Conservation (phyloP, 2,113 vertebrate species). For the Myrmophylax atrothorax region DNA sequence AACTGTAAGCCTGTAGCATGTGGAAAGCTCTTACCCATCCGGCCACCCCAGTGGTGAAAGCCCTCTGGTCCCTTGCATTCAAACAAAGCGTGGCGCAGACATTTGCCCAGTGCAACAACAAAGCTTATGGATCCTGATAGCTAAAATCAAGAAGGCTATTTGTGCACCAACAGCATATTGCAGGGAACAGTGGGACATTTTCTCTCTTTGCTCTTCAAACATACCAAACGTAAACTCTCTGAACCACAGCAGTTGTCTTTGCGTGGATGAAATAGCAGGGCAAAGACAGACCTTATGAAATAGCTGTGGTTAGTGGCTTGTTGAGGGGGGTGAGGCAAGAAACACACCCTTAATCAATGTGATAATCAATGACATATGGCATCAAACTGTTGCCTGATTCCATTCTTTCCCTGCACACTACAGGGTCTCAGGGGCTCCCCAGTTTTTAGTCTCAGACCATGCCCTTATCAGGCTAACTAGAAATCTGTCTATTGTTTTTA, state of each 20-base stretch:
- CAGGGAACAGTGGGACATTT: constrained; percentile 44
- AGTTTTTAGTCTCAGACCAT: neutral
- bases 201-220: constrained; percentile 45
- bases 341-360: constrained; percentile 86
- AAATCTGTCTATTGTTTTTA: constrained; percentile 43
- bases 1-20: neutral
- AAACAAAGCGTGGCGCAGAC: neutral
- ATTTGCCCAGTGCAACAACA: fast-evolving
- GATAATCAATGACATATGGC: constrained; percentile 82
- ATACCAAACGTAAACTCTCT: constrained; percentile 74
- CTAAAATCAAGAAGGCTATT: constrained; percentile 50
- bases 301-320: constrained; percentile 83
- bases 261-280: constrained; percentile 70
- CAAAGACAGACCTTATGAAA: constrained; percentile 75
- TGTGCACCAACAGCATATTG: neutral
- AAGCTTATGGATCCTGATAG: neutral
- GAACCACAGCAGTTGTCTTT: constrained; percentile 77
- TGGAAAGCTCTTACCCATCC: neutral
- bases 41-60: neutral
- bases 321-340: constrained; percentile 65
- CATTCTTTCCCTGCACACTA: constrained; percentile 46
- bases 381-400: constrained; percentile 59
- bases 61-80: fast-evolving
- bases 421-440: neutral
- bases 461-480: constrained; percentile 18